A percentile compares a stretch with the other conserved stretches of the same genome.
phyloP scores from a whole-genome alignment of 2,797 vertebrate genomes.

The Xiphorhynchus erythropygius region DNA sequence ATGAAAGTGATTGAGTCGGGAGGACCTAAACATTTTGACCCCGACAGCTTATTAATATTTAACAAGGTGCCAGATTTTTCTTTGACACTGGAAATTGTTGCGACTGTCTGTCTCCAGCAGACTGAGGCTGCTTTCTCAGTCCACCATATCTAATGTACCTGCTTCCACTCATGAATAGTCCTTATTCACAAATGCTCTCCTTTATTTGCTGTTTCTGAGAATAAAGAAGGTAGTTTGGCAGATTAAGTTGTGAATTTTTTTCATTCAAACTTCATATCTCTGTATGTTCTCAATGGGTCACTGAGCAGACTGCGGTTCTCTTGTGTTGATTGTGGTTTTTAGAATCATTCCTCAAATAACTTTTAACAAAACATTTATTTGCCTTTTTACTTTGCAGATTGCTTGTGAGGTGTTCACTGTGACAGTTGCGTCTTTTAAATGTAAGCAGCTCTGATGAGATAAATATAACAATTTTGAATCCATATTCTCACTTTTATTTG shows the following conservation, averaged over 20 bases:
- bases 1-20: conserved; percentile 60
- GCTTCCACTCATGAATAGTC: conserved; percentile 28
- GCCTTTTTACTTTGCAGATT: conserved; percentile 23
- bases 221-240: conserved; percentile 13
- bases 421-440: conserved; percentile 26
- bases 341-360: conserved; percentile 35
- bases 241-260: conserved; percentile 24
- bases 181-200: conserved; percentile 24
- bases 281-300: conserved; percentile 36
- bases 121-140: conserved; percentile 40
- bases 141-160: conserved; percentile 55
- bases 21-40: conserved; percentile 46
- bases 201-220: conserved; percentile 40
- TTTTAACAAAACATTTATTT: conserved; percentile 54
- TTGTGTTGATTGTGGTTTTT: conserved; percentile 34
- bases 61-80: conserved; percentile 67
- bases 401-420: conserved; percentile 12
- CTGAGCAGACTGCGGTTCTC: conserved; percentile 40
- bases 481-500: conserved; percentile 2
- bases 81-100: conserved; percentile 29
- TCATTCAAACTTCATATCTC: conserved; percentile 28
- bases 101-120: conserved; percentile 55
- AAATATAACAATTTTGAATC: conserved; percentile 42
- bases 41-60: conserved; percentile 60
- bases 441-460: conserved; percentile 47